Conservation (phyloP, 1,140 invertebrate genomes). For the Drosophila lowei region DNA sequence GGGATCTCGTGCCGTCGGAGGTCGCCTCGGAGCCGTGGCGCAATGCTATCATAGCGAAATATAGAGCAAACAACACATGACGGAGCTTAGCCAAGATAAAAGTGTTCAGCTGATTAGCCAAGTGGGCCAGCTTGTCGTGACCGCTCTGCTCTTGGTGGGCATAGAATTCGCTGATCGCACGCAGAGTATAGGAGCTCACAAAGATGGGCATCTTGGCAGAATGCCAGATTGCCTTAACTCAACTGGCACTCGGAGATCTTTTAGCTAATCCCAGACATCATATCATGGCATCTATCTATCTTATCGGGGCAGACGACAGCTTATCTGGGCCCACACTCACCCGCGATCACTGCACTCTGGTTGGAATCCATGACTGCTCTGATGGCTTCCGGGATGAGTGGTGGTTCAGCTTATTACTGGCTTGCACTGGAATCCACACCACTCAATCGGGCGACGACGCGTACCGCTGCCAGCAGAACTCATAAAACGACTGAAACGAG, state of each 20-base stretch:
- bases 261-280: not conserved
- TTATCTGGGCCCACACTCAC: conserved; percentile 33
- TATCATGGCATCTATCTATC: conserved; percentile 6
- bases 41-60: conserved; percentile 42
- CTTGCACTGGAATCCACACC: conserved; percentile 53
- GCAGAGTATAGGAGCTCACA: conserved; percentile 19
- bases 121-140: conserved; percentile 35
- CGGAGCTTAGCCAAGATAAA: conserved; percentile 54
- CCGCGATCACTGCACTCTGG: conserved; percentile 33
- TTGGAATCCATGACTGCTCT: conserved; percentile 30
- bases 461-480: conserved; percentile 14
- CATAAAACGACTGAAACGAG: conserved; percentile 38
- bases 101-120: conserved; percentile 43
- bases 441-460: conserved; percentile 28
- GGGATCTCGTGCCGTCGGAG: too few relatives aligned
- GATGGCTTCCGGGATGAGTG: conserved; percentile 15
- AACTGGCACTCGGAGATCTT: not conserved
- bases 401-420: conserved; percentile 38
- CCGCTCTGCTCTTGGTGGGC: conserved; percentile 27
- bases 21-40: not conserved
- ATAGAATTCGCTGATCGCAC: conserved; percentile 38
- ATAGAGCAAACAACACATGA: conserved; percentile 55
- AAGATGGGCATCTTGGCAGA: conserved; percentile 24
- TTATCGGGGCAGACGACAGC: conserved; percentile 13
- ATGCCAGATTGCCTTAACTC: not conserved